phyloP scores from a whole-genome alignment of 2,888 invertebrate species.

The Endotricha flammealis region DNA sequence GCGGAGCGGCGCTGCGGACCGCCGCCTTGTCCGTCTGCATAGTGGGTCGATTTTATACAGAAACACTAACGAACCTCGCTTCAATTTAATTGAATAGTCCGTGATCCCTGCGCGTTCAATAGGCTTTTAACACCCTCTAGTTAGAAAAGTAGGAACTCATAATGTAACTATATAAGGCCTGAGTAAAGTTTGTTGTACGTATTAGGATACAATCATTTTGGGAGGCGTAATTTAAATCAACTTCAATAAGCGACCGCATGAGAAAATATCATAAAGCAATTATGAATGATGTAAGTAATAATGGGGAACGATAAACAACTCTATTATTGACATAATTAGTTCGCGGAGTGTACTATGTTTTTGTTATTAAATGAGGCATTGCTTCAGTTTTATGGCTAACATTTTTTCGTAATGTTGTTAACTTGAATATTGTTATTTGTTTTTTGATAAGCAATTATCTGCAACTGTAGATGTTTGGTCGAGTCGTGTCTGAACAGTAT shows the following conservation, averaged over 20 bases:
- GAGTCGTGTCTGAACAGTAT: slow-evolving; percentile 14
- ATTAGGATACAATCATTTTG: slow-evolving; percentile 21
- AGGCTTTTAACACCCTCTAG: slow-evolving; percentile 29
- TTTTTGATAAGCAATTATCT: slow-evolving; percentile 5
- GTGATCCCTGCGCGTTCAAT: slow-evolving; percentile 28
- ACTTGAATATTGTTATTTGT: slow-evolving; percentile 31
- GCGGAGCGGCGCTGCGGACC: slow-evolving; percentile 13
- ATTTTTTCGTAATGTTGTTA: slow-evolving; percentile 35
- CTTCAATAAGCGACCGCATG: slow-evolving; percentile 39
- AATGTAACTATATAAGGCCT: slow-evolving; percentile 7
- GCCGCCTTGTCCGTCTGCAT: slow-evolving; percentile 9
- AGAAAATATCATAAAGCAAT: slow-evolving; percentile 53
- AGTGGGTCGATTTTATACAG: slow-evolving; percentile 12
- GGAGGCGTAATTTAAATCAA: slow-evolving; percentile 34
- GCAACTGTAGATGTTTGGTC: slow-evolving; percentile 4
- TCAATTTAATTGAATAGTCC: slow-evolving; percentile 47
- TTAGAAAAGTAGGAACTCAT: slow-evolving; percentile 10
- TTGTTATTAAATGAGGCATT: slow-evolving; percentile 36
- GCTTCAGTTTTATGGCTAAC: slow-evolving; percentile 25
- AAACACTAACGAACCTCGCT: slow-evolving; percentile 43
- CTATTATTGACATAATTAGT: slow-evolving; percentile 63
- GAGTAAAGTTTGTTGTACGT: slow-evolving; percentile 10
- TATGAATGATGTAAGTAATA: slow-evolving; percentile 45
- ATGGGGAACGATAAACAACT: slow-evolving; percentile 47
- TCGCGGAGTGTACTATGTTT: slow-evolving; percentile 27